phyloP scores from a whole-genome alignment of 2,888 invertebrate genomes.

The Trichogramma dendrolimi region DNA sequence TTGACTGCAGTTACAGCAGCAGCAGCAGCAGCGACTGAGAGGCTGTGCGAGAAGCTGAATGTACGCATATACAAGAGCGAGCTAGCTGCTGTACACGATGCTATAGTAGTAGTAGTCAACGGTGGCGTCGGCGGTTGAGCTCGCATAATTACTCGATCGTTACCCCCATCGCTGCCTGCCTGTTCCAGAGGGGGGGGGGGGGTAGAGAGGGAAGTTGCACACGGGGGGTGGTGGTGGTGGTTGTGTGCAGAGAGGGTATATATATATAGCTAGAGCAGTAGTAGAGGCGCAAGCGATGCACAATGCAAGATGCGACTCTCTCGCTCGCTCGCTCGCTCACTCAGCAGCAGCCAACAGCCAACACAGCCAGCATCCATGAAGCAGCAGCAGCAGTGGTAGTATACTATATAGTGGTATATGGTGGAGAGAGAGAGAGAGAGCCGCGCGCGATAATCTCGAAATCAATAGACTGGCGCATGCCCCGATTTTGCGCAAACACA shows the following conservation, averaged over 20 bases:
- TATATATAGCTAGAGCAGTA: too few relatives aligned
- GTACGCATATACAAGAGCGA: background rate
- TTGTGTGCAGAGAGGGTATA: too few relatives aligned
- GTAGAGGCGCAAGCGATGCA: background rate
- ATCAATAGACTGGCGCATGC: constrained; percentile 45
- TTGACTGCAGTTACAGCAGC: too few relatives aligned
- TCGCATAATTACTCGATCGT: constrained; percentile 31
- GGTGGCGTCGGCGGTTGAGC: constrained; percentile 10
- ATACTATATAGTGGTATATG: background rate
- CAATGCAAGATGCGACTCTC: constrained; percentile 11
- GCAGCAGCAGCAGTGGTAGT: background rate
- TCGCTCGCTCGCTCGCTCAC: background rate
- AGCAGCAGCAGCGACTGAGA: background rate
- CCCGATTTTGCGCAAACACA: background rate
- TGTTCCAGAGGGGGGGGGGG: background rate
- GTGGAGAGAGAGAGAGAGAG: background rate
- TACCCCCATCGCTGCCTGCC: constrained; percentile 14
- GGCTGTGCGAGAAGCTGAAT: background rate
- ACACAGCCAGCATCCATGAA: constrained; percentile 32
- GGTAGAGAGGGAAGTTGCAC: constrained; percentile 6
- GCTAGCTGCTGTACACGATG: background rate
- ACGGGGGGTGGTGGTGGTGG: too few relatives aligned
- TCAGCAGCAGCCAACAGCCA: constrained; percentile 36
- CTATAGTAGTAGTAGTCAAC: background rate
- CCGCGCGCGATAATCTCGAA: constrained; percentile 47